These are phyloP conservation scores for Pogonomyrmex californicus DNA, from an alignment of 1,140 invertebrate species.

Conservation along the genomic window DNA sequence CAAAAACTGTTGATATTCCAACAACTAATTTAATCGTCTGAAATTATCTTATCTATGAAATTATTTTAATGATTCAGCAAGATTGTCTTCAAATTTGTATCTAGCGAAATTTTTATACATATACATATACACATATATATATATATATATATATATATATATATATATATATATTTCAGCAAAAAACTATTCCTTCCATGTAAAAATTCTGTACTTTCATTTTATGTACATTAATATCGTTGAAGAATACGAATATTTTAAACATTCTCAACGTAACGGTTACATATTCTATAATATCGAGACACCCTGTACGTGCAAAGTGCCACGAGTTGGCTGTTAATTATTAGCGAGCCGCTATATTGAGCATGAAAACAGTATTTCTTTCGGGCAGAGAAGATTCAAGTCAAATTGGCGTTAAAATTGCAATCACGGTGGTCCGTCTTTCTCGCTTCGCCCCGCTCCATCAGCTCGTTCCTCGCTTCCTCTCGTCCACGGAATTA, in stretches of 20 bases:
- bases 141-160: too few species aligned
- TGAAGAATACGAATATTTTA: background rate
- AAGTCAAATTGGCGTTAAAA: conserved; percentile 87
- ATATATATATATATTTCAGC: too few species aligned
- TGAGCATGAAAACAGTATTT: conserved; percentile 86
- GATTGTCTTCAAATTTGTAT: too few species aligned
- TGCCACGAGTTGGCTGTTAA: conserved; percentile 80
- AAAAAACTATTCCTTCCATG: too few species aligned
- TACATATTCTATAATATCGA: background rate
- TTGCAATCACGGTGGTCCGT: conserved; percentile 86
- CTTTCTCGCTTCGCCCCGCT: conserved; percentile 63
- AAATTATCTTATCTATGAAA: too few species aligned
- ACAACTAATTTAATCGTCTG: too few species aligned
- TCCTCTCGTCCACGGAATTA: conserved; percentile 84
- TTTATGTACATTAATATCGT: background rate
- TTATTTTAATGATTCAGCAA: too few species aligned
- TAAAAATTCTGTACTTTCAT: too few species aligned
- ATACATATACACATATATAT: too few species aligned
- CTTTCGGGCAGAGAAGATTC: conserved; percentile 83
- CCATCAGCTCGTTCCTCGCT: conserved; percentile 69
- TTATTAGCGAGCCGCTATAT: conserved; percentile 84
- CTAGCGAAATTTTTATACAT: too few species aligned
- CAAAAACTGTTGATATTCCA: too few species aligned
- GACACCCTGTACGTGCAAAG: conserved; percentile 73
- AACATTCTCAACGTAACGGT: background rate